Conservation (phyloP, 1,140 invertebrate species). For the Agrypnia vestita region DNA sequence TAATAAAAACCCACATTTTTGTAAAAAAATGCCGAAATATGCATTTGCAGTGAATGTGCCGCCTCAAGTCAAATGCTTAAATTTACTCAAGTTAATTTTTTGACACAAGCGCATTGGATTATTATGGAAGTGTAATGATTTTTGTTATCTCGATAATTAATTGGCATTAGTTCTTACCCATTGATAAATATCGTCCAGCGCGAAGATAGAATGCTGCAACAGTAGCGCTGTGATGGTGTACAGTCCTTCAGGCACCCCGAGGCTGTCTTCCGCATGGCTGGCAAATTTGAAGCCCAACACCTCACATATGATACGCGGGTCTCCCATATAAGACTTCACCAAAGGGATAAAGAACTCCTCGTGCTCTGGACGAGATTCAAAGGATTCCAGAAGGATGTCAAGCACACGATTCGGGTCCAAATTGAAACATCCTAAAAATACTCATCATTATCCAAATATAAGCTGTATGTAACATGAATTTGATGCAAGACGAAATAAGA, state of each 20-base stretch:
- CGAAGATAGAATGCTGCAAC: slow-evolving; percentile 89
- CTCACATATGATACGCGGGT: slow-evolving; percentile 88
- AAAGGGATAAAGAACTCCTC: slow-evolving; percentile 88
- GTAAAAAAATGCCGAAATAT: too few species aligned
- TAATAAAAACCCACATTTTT: too few species aligned
- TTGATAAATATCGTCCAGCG: slow-evolving; percentile 90
- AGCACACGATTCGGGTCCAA: slow-evolving; percentile 98
- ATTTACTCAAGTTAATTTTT: too few species aligned
- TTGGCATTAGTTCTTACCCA: slow-evolving; percentile 78
- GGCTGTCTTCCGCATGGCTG: slow-evolving; percentile 80
- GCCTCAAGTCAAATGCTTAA: too few species aligned
- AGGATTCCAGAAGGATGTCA: slow-evolving; percentile 96
- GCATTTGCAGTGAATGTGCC: too few species aligned
- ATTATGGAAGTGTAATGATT: too few species aligned
- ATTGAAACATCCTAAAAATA: slow-evolving; percentile 93
- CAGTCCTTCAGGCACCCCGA: slow-evolving; percentile 82
- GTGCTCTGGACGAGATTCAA: slow-evolving; percentile 89
- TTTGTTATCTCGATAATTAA: too few species aligned
- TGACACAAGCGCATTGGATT: too few species aligned
- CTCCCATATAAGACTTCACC: slow-evolving; percentile 89
- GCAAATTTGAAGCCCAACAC: slow-evolving; percentile 95
- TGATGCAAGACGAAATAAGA: too few species aligned
- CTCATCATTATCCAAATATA: neutral
- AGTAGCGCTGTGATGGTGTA: slow-evolving; percentile 93
- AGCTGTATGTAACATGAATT: too few species aligned